Conservation (phyloP, 2,797 vertebrate species). For the Coracias cyanogaster region DNA sequence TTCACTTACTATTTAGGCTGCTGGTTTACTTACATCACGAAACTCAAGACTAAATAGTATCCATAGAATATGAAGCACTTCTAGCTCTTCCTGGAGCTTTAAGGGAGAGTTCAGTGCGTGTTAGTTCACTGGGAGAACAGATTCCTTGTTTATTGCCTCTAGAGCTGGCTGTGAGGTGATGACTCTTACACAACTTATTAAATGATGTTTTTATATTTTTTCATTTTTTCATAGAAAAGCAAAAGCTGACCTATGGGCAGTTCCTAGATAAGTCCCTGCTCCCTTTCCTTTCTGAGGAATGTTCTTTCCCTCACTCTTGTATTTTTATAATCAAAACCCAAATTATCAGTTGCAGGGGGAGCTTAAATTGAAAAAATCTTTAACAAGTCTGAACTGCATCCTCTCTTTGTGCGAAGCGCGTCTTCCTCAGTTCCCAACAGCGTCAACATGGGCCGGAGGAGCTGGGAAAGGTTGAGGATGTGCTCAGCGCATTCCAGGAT, state of each 20-base stretch:
- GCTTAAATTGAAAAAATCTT: background rate
- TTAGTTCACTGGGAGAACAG: background rate
- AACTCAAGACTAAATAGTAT: too few species aligned
- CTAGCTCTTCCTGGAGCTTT: background rate
- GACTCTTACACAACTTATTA: background rate
- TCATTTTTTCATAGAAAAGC: background rate
- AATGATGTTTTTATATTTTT: background rate
- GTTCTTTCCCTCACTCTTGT: background rate
- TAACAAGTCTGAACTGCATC: background rate
- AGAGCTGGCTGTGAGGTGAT: background rate
- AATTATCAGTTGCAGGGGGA: background rate
- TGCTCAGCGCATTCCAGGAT: slow-evolving; percentile 11
- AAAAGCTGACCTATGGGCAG: background rate
- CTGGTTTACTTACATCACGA: too few species aligned
- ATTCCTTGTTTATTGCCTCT: background rate
- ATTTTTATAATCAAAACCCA: background rate
- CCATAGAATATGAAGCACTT: background rate
- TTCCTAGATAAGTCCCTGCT: fast-evolving
- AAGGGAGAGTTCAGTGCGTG: background rate
- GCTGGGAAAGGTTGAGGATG: background rate
- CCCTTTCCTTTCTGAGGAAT: background rate
- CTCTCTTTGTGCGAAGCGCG: background rate
- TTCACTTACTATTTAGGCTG: background rate
- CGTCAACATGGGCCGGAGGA: background rate
- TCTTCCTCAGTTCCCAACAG: background rate